These are phyloP conservation scores for Lepeophtheirus nordmannii DNA, from an alignment of 2,888 invertebrate genomes.

Conservation along the genomic window DNA sequence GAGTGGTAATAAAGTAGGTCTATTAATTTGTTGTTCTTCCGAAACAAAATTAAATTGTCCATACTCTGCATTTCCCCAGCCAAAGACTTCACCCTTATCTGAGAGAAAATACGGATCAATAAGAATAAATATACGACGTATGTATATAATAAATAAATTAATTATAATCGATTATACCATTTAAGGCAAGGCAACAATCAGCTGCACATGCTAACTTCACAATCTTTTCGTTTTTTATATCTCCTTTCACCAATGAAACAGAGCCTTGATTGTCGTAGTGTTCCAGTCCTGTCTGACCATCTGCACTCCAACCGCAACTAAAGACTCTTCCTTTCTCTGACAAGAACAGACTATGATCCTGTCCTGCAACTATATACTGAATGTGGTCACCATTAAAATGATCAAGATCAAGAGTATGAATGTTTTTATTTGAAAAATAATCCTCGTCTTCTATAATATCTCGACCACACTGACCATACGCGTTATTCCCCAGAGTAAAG, in stretches of 20 bases:
- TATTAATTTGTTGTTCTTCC: conserved; percentile 48
- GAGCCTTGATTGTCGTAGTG: conserved; percentile 43
- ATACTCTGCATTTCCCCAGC: conserved; percentile 94
- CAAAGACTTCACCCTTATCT: conserved; percentile 80
- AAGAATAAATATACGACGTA: too few species aligned
- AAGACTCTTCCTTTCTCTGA: conserved; percentile 64
- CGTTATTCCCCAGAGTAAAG: conserved; percentile 74
- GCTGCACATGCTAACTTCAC: conserved; percentile 59
- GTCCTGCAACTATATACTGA: conserved; percentile 59
- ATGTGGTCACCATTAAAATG: conserved; percentile 42
- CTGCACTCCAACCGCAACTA: conserved; percentile 82
- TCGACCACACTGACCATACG: conserved; percentile 83
- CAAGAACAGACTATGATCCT: conserved; percentile 72
- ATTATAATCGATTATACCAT: conserved; percentile 41
- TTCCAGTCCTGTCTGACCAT: conserved; percentile 80
- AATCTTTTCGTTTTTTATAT: conserved; percentile 63
- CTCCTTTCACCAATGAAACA: conserved; percentile 50
- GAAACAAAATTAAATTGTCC: conserved; percentile 52
- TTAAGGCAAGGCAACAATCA: conserved; percentile 76
- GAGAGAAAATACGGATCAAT: conserved; percentile 29
- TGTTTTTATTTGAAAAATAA: conserved; percentile 48
- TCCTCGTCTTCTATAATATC: conserved; percentile 57
- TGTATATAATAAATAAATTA: neutral
- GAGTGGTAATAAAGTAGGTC: conserved; percentile 49
- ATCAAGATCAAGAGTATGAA: conserved; percentile 49